phyloP scores from a whole-genome alignment of 2,797 vertebrate genomes.

The Enteromius treurensis region DNA sequence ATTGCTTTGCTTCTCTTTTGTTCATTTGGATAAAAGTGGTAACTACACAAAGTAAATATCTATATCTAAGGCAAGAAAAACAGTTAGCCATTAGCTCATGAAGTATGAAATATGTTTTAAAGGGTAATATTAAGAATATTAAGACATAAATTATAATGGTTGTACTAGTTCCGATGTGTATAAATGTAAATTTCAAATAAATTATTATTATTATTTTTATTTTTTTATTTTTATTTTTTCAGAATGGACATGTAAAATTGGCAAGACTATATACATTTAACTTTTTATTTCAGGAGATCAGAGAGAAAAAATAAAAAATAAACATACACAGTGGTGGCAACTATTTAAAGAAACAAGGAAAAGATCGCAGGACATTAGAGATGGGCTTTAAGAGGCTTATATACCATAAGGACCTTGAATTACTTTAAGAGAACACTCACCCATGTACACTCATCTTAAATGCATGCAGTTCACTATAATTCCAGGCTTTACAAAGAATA shows the following conservation, averaged over 20 bases:
- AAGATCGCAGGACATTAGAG: neutral
- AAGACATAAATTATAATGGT: neutral
- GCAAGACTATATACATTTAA: neutral
- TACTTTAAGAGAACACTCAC: constrained; percentile 22
- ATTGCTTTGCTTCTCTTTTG: neutral
- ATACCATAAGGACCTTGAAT: constrained; percentile 20
- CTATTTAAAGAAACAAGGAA: neutral
- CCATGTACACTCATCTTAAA: constrained; percentile 35
- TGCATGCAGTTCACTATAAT: constrained; percentile 31
- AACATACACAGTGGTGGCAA: neutral
- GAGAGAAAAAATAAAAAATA: neutral
- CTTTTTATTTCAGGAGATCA: neutral
- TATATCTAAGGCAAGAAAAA: neutral
- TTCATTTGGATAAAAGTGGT: neutral
- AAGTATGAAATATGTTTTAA: no score
- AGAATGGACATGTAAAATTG: neutral
- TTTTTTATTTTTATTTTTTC: no score
- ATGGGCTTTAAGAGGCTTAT: neutral
- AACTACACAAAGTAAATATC: neutral
- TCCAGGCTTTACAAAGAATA: constrained; percentile 28
- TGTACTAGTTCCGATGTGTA: neutral
- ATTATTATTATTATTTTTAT: no score
- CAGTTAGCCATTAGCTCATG: neutral
- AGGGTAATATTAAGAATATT: neutral
- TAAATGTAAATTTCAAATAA: neutral